These are phyloP conservation scores for Melospiza melodia DNA, from an alignment of 2,113 vertebrate genomes.

Conservation along the genomic window DNA sequence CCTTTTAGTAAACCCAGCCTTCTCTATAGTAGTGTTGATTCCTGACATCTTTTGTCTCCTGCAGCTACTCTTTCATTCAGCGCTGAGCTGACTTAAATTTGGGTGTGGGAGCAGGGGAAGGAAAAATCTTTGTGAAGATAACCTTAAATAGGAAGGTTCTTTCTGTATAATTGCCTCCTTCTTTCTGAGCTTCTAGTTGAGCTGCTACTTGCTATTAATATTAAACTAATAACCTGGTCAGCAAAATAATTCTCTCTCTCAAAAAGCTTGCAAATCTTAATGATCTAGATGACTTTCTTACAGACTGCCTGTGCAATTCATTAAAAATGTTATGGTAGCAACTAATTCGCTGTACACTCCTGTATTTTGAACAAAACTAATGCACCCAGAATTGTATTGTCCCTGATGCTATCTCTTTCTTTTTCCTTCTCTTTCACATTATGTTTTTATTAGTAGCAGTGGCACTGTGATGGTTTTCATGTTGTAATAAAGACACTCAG, in stretches of 20 bases:
- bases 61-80: background rate
- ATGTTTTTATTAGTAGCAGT: background rate
- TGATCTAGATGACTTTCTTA: background rate
- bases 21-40: background rate
- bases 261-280: background rate
- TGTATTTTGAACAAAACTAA: background rate
- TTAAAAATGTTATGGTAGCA: background rate
- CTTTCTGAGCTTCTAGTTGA: background rate
- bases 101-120: background rate
- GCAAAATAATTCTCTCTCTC: background rate
- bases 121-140: background rate
- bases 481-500: background rate
- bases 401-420: background rate
- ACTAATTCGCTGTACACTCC: background rate
- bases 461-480: background rate
- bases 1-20: background rate
- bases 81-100: background rate
- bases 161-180: background rate
- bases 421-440: background rate
- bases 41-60: background rate
- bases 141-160: background rate
- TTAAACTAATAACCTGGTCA: background rate
- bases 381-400: background rate
- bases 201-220: background rate
- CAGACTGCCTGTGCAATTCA: background rate